Evolutionary conservation across 1,140 invertebrate species (phyloP).

Genomic region (Macrostomum lignano): DNA sequence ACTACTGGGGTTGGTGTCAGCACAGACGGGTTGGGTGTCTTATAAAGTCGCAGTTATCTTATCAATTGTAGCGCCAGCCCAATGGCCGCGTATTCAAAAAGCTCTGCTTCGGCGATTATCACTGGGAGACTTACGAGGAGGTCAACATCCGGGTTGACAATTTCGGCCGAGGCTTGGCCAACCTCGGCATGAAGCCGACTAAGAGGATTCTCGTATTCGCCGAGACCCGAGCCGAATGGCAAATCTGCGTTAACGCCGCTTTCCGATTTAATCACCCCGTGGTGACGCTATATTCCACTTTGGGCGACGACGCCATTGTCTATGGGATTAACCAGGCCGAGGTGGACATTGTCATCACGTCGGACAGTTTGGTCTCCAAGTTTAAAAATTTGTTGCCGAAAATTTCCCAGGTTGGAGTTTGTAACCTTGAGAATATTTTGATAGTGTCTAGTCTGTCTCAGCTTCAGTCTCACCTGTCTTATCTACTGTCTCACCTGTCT

Average conservation of each 20-base stretch:
- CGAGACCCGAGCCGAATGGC: conserved; percentile 84
- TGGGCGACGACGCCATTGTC: conserved; percentile 73
- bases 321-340: conserved; percentile 88
- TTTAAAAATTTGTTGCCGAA: too few relatives aligned
- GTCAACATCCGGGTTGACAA: conserved; percentile 41
- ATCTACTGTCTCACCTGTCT: too few relatives aligned
- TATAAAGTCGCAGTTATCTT: too few relatives aligned
- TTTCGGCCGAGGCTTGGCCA: conserved; percentile 35
- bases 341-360: conserved; percentile 55
- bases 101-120: conserved; percentile 43
- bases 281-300: conserved; percentile 77
- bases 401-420: too few relatives aligned
- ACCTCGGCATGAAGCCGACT: conserved; percentile 33
- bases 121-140: conserved; percentile 56
- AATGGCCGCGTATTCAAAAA: conserved; percentile 88
- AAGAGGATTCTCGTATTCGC: conserved; percentile 67
- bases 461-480: too few relatives aligned
- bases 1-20: not conserved
- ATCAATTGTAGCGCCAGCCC: conserved; percentile 32
- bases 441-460: too few relatives aligned
- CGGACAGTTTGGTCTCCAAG: too few relatives aligned
- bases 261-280: conserved; percentile 73
- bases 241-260: conserved; percentile 65
- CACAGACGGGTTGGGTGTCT: not conserved
- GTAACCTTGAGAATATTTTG: too few relatives aligned